A percentile compares a stretch with the other conserved stretches of the same genome.
phyloP scores from a whole-genome alignment of 2,888 invertebrate genomes.

The Balanococcus diminutus region DNA sequence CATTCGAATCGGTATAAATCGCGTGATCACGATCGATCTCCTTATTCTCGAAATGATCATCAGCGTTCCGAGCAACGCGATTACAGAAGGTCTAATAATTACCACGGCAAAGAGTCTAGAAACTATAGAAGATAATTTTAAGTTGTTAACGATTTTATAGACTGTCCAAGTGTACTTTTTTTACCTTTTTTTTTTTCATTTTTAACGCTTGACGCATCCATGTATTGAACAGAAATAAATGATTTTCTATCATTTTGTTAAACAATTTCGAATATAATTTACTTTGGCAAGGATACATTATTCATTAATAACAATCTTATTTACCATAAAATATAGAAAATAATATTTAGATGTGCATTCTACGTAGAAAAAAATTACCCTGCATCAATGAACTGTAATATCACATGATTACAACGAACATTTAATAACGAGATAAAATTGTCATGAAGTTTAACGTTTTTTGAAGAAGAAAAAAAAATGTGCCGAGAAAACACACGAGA shows the following conservation, averaged over 20 bases:
- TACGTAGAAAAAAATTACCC: conserved; percentile 41
- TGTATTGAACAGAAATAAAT: background rate
- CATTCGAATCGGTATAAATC: background rate
- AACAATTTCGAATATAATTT: conserved; percentile 45
- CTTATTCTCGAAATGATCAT: background rate
- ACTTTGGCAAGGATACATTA: conserved; percentile 54
- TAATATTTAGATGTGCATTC: conserved; percentile 26
- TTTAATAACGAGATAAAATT: background rate
- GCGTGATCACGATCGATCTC: background rate
- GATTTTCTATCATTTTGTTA: conserved; percentile 9
- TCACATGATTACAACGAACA: conserved; percentile 36
- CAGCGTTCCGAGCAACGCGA: background rate
- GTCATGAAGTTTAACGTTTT: background rate
- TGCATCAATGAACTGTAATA: conserved; percentile 36
- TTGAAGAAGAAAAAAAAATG: background rate
- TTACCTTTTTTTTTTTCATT: background rate
- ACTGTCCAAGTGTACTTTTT: background rate
- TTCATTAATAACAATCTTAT: conserved; percentile 53
- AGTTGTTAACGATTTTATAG: background rate
- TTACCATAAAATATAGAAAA: conserved; percentile 1
- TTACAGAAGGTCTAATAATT: background rate
- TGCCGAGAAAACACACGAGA: background rate
- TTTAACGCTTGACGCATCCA: background rate
- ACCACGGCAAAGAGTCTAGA: background rate
- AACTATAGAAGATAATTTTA: background rate